phyloP scores from a whole-genome alignment of 2,113 vertebrate species.

The Cynoglossus semilaevis region DNA sequence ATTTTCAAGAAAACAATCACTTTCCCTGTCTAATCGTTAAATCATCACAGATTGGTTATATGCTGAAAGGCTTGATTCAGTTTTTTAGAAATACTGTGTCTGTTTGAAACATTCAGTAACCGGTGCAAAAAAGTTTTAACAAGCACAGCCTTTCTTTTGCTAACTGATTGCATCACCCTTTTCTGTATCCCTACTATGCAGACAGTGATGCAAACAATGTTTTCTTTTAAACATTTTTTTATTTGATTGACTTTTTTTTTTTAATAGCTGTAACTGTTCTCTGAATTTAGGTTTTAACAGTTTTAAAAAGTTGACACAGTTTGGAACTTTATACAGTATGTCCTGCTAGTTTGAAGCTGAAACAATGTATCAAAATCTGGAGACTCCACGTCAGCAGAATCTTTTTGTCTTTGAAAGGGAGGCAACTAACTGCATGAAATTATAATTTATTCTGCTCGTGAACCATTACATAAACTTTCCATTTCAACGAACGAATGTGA shows the following conservation, averaged over 20 bases:
- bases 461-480: conserved; percentile 4
- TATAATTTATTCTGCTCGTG: not conserved
- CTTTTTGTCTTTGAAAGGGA: not conserved
- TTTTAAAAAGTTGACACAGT: no score
- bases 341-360: no score
- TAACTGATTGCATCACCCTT: conserved; percentile 42
- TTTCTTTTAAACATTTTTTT: conserved; percentile 13
- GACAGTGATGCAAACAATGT: conserved; percentile 3
- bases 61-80: conserved; percentile 3
- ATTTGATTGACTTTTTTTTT: no score
- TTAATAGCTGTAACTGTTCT: no score
- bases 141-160: conserved; percentile 34
- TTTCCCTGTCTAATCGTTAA: conserved; percentile 1
- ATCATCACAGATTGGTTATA: not conserved
- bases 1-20: not conserved
- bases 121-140: conserved; percentile 10
- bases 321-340: no score
- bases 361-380: no score
- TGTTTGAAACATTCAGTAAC: not conserved
- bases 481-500: not conserved
- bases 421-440: not conserved
- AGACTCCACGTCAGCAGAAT: not conserved
- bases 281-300: no score
- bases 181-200: conserved; percentile 14
- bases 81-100: not conserved